Evolutionary conservation across 2,797 vertebrate species (phyloP).

Genomic region (Bufotes viridis): DNA sequence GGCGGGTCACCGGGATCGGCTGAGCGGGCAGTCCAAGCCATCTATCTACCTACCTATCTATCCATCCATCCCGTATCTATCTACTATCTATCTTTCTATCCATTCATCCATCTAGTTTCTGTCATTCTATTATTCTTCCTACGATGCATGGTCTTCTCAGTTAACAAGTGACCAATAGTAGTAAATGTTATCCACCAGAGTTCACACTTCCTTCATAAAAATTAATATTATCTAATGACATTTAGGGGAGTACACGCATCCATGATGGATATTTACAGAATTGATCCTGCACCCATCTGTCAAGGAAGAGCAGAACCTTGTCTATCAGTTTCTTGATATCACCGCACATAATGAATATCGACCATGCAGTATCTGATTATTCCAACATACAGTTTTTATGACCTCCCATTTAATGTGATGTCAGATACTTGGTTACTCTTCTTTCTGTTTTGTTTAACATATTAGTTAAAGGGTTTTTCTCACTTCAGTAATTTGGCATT

Average conservation of each 20-base stretch:
- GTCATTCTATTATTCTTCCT: too few relatives aligned
- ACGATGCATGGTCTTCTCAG: not conserved
- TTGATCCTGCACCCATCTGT: conserved; percentile 11
- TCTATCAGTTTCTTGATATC: not conserved
- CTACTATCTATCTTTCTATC: too few relatives aligned
- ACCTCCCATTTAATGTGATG: not conserved
- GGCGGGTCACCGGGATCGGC: too few relatives aligned
- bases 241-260: conserved; percentile 3
- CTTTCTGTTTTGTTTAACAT: not conserved
- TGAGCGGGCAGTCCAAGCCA: too few relatives aligned
- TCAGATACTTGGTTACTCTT: not conserved
- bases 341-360: not conserved
- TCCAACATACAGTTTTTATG: too few relatives aligned
- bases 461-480: not conserved
- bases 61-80: too few relatives aligned
- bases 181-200: not conserved
- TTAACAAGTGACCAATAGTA: too few relatives aligned
- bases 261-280: not conserved
- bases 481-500: too few relatives aligned
- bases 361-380: not conserved
- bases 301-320: conserved; percentile 13
- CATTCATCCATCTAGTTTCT: too few relatives aligned
- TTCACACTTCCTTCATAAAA: not conserved
- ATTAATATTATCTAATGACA: conserved; percentile 28
- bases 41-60: too few relatives aligned